These are phyloP conservation scores for Sminthurinus aureus DNA, from an alignment of 2,888 invertebrate species.

Conservation along the genomic window DNA sequence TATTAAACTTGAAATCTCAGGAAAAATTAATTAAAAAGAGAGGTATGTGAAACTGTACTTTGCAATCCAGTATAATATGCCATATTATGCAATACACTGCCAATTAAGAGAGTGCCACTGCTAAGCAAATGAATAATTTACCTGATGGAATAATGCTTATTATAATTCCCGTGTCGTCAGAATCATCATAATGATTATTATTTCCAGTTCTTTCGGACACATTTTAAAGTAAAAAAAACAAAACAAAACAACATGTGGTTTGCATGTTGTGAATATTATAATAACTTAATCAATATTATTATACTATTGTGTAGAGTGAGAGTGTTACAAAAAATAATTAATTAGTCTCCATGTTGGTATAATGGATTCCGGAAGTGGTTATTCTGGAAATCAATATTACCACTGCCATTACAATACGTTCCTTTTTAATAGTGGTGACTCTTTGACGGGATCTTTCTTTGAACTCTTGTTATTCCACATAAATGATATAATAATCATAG, in stretches of 20 bases:
- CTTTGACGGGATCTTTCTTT: constrained; percentile 9
- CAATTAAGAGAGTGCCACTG: background rate
- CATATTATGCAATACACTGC: background rate
- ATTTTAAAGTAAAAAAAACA: background rate
- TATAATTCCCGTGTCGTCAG: constrained; percentile 2
- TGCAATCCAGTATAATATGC: background rate
- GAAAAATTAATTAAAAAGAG: too few relatives aligned
- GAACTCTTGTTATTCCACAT: background rate
- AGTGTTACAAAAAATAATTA: background rate
- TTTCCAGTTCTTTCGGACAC: background rate
- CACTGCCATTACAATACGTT: constrained; percentile 2
- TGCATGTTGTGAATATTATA: background rate
- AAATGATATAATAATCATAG: background rate
- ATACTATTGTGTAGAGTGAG: background rate
- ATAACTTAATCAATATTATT: background rate
- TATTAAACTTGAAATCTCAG: too few relatives aligned
- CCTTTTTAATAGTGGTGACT: constrained; percentile 6
- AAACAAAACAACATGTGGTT: background rate
- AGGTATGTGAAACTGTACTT: background rate
- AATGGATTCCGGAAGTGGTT: constrained; percentile 4
- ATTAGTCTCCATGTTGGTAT: background rate
- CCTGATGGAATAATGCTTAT: background rate
- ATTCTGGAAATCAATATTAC: constrained; percentile 3
- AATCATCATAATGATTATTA: background rate
- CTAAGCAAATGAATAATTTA: background rate